Base-by-base conservation (phyloP, 2,888 invertebrate genomes). In the Campopleginae sp. region DNA sequence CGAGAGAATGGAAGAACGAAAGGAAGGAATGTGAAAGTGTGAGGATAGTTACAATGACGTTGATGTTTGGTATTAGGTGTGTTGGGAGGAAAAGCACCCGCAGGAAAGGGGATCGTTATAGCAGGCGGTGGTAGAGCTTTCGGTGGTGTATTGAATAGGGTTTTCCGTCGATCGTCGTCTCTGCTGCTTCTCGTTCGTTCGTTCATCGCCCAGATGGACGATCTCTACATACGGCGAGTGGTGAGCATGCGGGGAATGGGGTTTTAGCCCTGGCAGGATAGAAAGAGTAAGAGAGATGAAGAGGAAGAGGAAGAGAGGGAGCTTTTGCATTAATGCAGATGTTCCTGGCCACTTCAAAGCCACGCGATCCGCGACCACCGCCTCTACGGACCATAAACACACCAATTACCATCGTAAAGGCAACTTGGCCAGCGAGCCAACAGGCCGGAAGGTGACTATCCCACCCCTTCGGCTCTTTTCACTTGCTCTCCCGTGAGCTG, bases 401-500 rank as follows among this genome's bases (percentile, higher is more conserved):
- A 88, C 88, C 89, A 90, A 91, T 91, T 91, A 91, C 90, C 90
- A 91, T 91, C 86, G 89, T 89, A 91, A 91, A 91, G 90, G 89
- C 84, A 84, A 80, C 81, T 82, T 76, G 86, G 86, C 85, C 86
- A 87, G 84, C 76, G 86, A 83, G 75, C 84, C 63, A 79, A 71
- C 80, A 82, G 80, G 82, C 79, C 82, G 82, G 79, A 82, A 86
- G 75, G 76, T 80, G 79, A 82, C 84, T 84, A 51, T 74, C 74
- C 58, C 46, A 44, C 61, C 23, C 48, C 27, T 19, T 51, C 46
- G 7, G 3, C n/a, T 44, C 27, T 58, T 38, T 44, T 63, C 63
- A 33, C 63, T 70, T 42, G 8, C 63, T 14, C 42, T 14, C 42
- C 27, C 8, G 58, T 48, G 70, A 63, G 77, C 81, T 81, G 74